Base-by-base conservation (phyloP, 2,113 vertebrate species). In the Sapajus apella region DNA sequence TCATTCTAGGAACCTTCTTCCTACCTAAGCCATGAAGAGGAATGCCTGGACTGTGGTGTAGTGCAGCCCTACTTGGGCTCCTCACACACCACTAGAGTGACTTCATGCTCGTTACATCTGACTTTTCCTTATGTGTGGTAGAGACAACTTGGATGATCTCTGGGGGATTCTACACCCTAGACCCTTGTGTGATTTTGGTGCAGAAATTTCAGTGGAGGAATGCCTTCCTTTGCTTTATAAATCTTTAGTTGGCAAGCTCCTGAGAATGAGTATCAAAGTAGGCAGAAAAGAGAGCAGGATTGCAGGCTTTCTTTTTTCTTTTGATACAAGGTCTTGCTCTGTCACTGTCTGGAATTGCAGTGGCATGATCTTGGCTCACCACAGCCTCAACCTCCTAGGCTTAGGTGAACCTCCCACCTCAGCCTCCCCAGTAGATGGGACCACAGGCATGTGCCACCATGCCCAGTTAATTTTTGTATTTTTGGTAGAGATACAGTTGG, bases 1-100 rank as follows among this genome's bases (percentile, higher is more conserved):
- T 90, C 77, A 8, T 50, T 17, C 32, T 40, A 37, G 73, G 32
- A 23, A 21, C n/a, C 43, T 77, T 83, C 45, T 76, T 56, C 66
- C 16, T 56, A 8, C 9, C 4, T 47, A 30, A 89, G 79, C 47
- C 27, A 47, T 13, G 43, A 77, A 70, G 10, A 55, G 77, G 40
- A 20, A 1, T 0, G 0, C 25, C 40, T 58, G 45, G 17, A 43
- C 52, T 47, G 16, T n/a, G 75, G 58, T 7, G 0, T n/a, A 27
- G 9, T 50, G 7, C 3, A 55, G 79, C 40, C 5, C 2, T 45
- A 13, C 30, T 2, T 2, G n/a, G 85, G 27, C 5, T 72, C 52
- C 9, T 25, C 72, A 21, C 20, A 1, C 45, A 27, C 37, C 5
- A 4, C 43, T 35, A 10, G 30, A 73, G 23, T 92, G 91, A 79